A percentile compares a stretch with the other conserved stretches of the same genome.
Conservation (phyloP, 2,113 vertebrate genomes). For the Rynchops niger region DNA sequence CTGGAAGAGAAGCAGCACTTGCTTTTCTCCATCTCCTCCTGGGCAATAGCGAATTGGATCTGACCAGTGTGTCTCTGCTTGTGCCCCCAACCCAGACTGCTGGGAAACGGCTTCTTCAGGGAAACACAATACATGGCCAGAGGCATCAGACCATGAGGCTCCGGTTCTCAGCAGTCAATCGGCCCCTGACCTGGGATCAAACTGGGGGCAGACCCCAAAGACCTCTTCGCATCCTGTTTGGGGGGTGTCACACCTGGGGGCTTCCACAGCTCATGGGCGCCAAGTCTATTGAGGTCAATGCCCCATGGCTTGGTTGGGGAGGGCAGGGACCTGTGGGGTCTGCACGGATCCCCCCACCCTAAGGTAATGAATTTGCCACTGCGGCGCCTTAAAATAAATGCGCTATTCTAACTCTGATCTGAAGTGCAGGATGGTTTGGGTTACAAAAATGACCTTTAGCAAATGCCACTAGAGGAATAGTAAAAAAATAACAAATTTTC, state of each 20-base stretch:
- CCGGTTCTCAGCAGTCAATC: not conserved
- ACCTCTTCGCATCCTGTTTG: not conserved
- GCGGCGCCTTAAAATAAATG: not conserved
- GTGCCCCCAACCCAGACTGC: not conserved
- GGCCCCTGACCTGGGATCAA: not conserved
- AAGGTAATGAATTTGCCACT: not conserved
- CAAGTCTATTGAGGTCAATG: fast-evolving
- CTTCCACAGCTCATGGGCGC: not conserved
- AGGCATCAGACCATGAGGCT: not conserved
- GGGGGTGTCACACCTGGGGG: not conserved
- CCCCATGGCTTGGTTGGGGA: not conserved
- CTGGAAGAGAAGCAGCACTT: not conserved
- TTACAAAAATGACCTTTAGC: not conserved
- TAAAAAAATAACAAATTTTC: not conserved
- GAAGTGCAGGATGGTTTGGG: not conserved
- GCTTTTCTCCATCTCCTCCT: not conserved
- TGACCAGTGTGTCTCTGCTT: not conserved
- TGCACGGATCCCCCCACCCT: not conserved
- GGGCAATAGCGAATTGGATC: not conserved
- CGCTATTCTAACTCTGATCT: not conserved
- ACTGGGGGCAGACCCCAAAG: not conserved
- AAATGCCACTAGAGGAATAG: not conserved
- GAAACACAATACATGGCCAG: not conserved
- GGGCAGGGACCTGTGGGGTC: not conserved
- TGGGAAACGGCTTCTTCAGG: not conserved